Percentiles rank a stretch among this genome's conserved stretches.
Evolutionary conservation across 2,888 invertebrate genomes (phyloP).

Genomic region (Eueremaeus valkanovi): DNA sequence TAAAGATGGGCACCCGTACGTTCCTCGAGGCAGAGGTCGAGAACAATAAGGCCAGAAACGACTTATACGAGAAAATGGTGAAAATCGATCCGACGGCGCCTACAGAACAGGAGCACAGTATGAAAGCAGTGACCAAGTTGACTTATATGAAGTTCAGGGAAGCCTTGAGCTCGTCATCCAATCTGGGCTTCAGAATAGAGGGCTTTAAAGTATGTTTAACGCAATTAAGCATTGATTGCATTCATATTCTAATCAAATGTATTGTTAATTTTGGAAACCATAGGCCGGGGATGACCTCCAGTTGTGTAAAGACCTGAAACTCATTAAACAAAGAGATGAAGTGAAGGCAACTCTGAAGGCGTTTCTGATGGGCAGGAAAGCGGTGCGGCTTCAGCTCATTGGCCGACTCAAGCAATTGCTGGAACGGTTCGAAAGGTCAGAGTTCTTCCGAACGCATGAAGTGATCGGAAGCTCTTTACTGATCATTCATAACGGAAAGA

Average conservation of each 20-base stretch:
- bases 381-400: conserved; percentile 64
- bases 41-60: conserved; percentile 66
- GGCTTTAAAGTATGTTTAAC: conserved; percentile 67
- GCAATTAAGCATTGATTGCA: background rate
- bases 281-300: conserved; percentile 66
- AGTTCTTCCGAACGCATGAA: conserved; percentile 77
- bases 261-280: conserved; percentile 25
- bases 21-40: conserved; percentile 92
- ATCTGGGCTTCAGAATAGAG: conserved; percentile 91
- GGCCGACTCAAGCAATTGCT: conserved; percentile 72
- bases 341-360: conserved; percentile 68
- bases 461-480: conserved; percentile 88
- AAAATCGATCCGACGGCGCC: conserved; percentile 82
- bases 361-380: conserved; percentile 65
- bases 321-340: conserved; percentile 71
- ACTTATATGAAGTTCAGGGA: conserved; percentile 84
- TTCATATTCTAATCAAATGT: background rate
- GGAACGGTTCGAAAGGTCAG: conserved; percentile 70
- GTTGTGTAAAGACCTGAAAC: conserved; percentile 82
- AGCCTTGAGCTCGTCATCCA: conserved; percentile 83
- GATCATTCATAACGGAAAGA: conserved; percentile 82
- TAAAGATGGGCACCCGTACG: conserved; percentile 91
- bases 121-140: conserved; percentile 84
- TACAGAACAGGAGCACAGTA: conserved; percentile 72
- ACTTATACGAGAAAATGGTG: conserved; percentile 94